These are phyloP conservation scores for Hippocampus barbouri DNA, from an alignment of 2,113 vertebrate species.

Conservation along the genomic window DNA sequence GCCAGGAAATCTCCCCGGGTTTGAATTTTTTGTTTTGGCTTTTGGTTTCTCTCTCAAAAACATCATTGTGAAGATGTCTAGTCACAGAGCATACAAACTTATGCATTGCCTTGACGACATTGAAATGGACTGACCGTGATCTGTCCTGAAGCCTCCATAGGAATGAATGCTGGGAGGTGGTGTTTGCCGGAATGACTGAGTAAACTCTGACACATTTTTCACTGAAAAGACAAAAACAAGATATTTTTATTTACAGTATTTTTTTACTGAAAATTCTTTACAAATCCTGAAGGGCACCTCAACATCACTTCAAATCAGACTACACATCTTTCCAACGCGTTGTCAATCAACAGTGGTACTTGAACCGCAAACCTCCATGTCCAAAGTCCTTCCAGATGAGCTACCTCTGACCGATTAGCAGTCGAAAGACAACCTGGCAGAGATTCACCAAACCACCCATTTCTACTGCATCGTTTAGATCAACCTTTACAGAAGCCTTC, in stretches of 20 bases:
- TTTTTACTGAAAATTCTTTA: neutral
- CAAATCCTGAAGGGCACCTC: neutral
- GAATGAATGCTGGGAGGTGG: conserved; percentile 54
- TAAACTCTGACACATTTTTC: conserved; percentile 64
- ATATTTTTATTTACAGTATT: neutral
- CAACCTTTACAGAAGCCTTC: no score
- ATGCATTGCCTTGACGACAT: neutral
- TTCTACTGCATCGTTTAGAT: no score
- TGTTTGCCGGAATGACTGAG: conserved; percentile 40
- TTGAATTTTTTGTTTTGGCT: conserved; percentile 32
- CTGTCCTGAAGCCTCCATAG: conserved; percentile 55
- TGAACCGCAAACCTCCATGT: no score
- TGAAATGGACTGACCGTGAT: conserved; percentile 54
- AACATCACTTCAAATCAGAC: neutral
- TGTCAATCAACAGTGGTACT: neutral
- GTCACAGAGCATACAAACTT: conserved; percentile 12
- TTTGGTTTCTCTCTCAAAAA: conserved; percentile 16
- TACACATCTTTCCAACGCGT: neutral
- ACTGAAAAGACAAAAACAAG: conserved; percentile 50
- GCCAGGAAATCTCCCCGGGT: conserved; percentile 44
- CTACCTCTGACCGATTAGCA: neutral
- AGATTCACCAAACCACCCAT: neutral
- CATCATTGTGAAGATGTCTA: conserved; percentile 2
- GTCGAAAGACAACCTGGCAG: neutral
- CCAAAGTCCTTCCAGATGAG: neutral